Conservation (phyloP, 2,888 invertebrate species). For the Coenonympha arcania region DNA sequence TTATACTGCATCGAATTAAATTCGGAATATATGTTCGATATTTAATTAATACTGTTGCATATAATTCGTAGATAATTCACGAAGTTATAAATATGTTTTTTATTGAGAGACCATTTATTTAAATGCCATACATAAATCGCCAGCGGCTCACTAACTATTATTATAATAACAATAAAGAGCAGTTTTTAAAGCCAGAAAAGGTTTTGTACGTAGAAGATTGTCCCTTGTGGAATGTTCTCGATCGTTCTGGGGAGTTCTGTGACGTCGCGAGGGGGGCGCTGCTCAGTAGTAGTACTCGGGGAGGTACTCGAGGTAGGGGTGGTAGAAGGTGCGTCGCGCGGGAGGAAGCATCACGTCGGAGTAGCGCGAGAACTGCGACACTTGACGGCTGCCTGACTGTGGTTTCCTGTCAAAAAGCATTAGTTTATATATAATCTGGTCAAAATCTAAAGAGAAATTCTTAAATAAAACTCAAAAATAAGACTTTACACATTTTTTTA, state of each 20-base stretch:
- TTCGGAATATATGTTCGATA: no score
- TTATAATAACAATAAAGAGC: conserved; percentile 24
- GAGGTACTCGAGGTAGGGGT: conserved; percentile 53
- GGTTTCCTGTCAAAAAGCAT: conserved; percentile 51
- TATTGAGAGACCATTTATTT: no score
- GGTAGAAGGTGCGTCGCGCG: conserved; percentile 53
- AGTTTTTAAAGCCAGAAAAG: conserved; percentile 45
- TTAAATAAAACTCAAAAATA: no score
- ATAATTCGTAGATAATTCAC: no score
- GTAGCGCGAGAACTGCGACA: conserved; percentile 68
- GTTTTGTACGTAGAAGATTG: conserved; percentile 50
- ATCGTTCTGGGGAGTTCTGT: conserved; percentile 31
- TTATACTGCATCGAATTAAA: no score
- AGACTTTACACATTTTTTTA: no score
- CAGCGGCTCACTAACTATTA: neutral
- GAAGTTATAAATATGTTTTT: no score
- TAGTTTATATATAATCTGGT: neutral
- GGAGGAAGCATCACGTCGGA: conserved; percentile 65
- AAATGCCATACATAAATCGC: no score
- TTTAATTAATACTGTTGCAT: no score
- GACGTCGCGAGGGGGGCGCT: conserved; percentile 29
- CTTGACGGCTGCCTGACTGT: conserved; percentile 57
- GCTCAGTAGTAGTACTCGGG: conserved; percentile 65
- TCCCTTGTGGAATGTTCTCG: conserved; percentile 37
- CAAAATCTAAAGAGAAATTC: no score